Base-by-base conservation (phyloP, 2,113 vertebrate genomes). In the Grallaria varia region DNA sequence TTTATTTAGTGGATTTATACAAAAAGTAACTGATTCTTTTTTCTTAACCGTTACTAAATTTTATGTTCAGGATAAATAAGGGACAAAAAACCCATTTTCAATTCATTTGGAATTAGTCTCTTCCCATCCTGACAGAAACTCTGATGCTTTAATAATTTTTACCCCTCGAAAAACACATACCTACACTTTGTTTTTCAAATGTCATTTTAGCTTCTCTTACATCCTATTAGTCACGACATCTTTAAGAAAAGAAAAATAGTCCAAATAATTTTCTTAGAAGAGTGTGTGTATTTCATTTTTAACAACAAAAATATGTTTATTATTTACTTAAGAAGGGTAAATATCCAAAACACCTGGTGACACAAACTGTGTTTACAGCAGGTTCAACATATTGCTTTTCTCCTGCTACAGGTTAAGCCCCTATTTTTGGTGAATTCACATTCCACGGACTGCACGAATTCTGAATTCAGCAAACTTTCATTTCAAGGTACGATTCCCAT, bases 21-120 rank as follows among this genome's bases (percentile, higher is more conserved):
- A 64, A 80, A 92, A 69, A 60, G 10, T 14, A 85, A 31, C 14
- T 0, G 59, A 20, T n/a, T 52, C 4, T 59, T 92, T 33, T 44
- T 69, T 67, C 20, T 55, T 47, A n/a, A 72, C 67, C 67, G 55
- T 49, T 12, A 17, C 2, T 60, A 23, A 28, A 53, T 58, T 79
- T 72, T 83, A 35, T 22, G 30, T 72, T 52, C 33, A 69, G 19
- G 20, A 69, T 64, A 10, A 74, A 25, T 28, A 50, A 47, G 55
- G 1, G 17, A 55, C 25, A 58, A 31, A 30, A 37, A 42, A 20
- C 0, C 0, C 4, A 17, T 27, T 84, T 84, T 64, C 7, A 52
- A 1, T 90, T 91, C 53, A 66, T 58, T 89, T 90, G 12, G 14
- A 85, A 89, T 87, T 60, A 71, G 4, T 28, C 10, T 90, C 31